Percentiles rank a stretch among this genome's conserved stretches.
These are phyloP conservation scores for Cavia porcellus DNA, from an alignment of 2,113 vertebrate species.

Conservation along the genomic window DNA sequence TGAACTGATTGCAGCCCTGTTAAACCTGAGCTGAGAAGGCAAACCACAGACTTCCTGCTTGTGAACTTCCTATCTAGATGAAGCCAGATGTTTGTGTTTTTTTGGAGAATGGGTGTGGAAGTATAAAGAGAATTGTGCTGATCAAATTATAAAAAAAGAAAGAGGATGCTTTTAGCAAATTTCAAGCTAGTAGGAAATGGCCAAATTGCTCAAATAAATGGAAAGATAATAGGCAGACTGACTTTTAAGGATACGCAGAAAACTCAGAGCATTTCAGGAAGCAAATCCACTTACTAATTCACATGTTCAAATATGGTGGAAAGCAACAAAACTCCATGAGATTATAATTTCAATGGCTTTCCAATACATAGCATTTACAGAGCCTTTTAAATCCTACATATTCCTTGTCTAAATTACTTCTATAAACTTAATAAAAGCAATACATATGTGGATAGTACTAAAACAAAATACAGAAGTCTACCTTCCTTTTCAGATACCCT, in stretches of 20 bases:
- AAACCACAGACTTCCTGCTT: background rate
- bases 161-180: conserved; percentile 1
- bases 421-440: conserved; percentile 43
- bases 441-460: background rate
- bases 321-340: conserved; percentile 5
- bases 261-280: background rate
- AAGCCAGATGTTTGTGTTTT: background rate
- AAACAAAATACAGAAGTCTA: background rate
- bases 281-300: background rate
- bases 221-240: background rate
- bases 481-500: background rate
- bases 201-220: conserved; percentile 29
- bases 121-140: background rate
- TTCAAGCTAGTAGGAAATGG: conserved; percentile 25
- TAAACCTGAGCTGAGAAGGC: background rate
- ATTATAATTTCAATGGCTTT: background rate
- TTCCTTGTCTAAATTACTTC: background rate
- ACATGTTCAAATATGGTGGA: background rate
- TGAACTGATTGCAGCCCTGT: conserved; percentile 31
- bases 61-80: background rate
- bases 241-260: background rate
- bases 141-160: background rate
- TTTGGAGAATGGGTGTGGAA: background rate
- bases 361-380: background rate
- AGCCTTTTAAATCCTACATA: conserved; percentile 36